phyloP scores from a whole-genome alignment of 2,888 invertebrate species.

The Didymodactylos carnosus region DNA sequence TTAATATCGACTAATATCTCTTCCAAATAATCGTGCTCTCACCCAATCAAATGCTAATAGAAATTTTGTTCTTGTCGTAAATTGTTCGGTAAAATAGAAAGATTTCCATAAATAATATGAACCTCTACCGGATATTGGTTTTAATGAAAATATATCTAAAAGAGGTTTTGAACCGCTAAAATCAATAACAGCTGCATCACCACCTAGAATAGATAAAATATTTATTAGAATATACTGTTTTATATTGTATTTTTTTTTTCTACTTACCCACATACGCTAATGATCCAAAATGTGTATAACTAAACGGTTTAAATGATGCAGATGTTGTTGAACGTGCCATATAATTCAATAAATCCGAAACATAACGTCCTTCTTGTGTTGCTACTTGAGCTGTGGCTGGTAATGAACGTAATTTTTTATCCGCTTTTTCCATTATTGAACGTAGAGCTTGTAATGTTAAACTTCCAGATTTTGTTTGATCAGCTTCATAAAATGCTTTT shows the following conservation, averaged over 20 bases:
- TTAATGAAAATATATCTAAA: neutral
- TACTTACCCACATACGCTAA: constrained; percentile 35
- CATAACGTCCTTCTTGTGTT: constrained; percentile 31
- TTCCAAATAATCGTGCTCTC: neutral
- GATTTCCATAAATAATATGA: neutral
- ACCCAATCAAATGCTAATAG: neutral
- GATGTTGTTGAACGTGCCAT: constrained; percentile 12
- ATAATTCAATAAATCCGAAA: constrained; percentile 24
- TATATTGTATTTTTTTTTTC: no score
- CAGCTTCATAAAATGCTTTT: neutral
- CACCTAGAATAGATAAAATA: no score
- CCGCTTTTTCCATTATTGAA: neutral
- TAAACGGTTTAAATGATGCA: constrained; percentile 20
- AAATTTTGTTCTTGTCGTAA: neutral
- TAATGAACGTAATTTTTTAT: neutral
- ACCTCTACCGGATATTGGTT: neutral
- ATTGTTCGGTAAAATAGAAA: neutral
- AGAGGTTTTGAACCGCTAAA: neutral
- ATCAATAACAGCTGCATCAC: neutral
- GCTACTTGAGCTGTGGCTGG: constrained; percentile 22
- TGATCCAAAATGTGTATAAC: constrained; percentile 31
- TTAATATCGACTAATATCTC: neutral
- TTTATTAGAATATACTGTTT: no score
- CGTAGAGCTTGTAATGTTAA: neutral
- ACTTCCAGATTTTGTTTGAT: neutral